These are phyloP conservation scores for Phyllotis vaccarum DNA, from an alignment of 2,797 vertebrate species.

Conservation along the genomic window DNA sequence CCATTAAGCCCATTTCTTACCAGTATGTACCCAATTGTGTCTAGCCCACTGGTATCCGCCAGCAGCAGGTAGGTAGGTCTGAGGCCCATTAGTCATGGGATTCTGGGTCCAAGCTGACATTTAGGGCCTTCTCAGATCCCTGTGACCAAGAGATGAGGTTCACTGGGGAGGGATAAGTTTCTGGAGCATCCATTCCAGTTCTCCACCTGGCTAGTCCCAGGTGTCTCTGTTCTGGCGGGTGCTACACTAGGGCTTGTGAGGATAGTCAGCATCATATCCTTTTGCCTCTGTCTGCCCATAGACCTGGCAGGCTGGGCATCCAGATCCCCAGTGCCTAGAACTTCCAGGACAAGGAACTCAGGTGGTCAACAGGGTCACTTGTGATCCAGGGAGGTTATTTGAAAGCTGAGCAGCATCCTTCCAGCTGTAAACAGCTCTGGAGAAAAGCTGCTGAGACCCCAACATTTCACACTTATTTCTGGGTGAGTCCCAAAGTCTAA, in stretches of 20 bases:
- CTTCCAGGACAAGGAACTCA: not conserved
- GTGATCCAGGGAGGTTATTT: not conserved
- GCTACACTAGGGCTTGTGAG: not conserved
- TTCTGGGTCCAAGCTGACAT: not conserved
- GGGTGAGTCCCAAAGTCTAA: not conserved
- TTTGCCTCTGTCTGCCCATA: not conserved
- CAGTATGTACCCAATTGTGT: not conserved
- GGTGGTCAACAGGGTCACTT: not conserved
- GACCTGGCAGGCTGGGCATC: not conserved
- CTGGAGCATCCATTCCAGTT: rapidly evolving
- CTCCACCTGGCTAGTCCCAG: not conserved
- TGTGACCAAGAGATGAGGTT: not conserved
- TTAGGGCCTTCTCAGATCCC: not conserved
- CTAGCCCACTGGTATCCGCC: not conserved
- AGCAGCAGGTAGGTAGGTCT: not conserved
- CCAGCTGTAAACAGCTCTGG: not conserved
- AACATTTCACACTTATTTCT: not conserved
- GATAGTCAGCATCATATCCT: not conserved
- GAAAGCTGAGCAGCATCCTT: not conserved
- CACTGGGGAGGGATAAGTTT: not conserved
- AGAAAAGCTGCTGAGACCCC: not conserved
- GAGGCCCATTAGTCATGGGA: not conserved
- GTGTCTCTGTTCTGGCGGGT: not conserved
- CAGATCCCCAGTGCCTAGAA: not conserved
- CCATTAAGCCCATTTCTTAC: not conserved